Base-by-base conservation (phyloP, 2,888 invertebrate genomes). In the Entomobrya multifasciata region DNA sequence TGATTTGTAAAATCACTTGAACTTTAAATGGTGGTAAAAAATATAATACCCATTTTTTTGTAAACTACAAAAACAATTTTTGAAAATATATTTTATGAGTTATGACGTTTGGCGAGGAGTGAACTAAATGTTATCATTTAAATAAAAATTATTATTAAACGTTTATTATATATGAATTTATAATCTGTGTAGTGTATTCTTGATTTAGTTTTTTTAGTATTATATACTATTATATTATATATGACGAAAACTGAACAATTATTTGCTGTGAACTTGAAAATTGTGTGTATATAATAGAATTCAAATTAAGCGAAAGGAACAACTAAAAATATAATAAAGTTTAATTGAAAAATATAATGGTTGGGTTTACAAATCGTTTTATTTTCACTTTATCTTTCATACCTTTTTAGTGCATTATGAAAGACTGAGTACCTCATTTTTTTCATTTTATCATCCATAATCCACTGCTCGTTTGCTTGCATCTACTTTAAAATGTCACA, bases 41-140 rank as follows among this genome's bases (percentile, higher is more conserved):
- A 36, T 36, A 36, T 36, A 41, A 17, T 44, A 70, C 70, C 65
- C 20, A 20, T 47, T n/a, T 62, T 74, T 72, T 74, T 74, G 74
- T 74, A 74, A 74, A 52, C 2, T 30, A 36, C 36, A 36, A n/a
- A 17, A 25, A 57, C 17, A 27, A 8, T 74, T 74, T 74, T 74
- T 74, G 27, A 52, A 52, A 72, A 44, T 49, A 72, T 65, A 65
- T 65, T 65, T 65, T 65, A 65, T 65, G 36, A 65, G 41, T 65
- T 65, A 62, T 25, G 25, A 15, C 30, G 25, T 62, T 65, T 65
- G 10, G n/a, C n/a, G n/a, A n/a, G n/a, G n/a, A 65, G 41, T 72
- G 27, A 30, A 62, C 30, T 62, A 62, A 44, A 55, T 74, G 74
- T 74, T 74, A 49, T 74, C 55, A 55, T 17, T 49, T 30, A 74